These are phyloP conservation scores for Heliconius sara DNA, from an alignment of 2,888 invertebrate species.

Conservation along the genomic window DNA sequence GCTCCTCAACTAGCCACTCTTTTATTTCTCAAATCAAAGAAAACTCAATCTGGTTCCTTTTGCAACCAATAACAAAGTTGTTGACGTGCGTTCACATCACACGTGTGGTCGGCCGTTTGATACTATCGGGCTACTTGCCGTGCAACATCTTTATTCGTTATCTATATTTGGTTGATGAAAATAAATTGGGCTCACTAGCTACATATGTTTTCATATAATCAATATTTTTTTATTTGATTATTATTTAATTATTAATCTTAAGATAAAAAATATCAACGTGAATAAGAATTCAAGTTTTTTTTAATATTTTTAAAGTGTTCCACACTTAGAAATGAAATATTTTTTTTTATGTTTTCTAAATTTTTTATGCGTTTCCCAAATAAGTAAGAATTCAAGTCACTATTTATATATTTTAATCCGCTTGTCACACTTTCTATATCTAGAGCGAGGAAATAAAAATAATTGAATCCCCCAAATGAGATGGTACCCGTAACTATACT, in stretches of 20 bases:
- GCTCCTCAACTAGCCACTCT: conserved; percentile 58
- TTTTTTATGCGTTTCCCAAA: no score
- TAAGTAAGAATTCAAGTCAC: no score
- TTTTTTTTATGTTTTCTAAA: no score
- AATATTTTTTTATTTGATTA: background rate
- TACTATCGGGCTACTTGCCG: conserved; percentile 26
- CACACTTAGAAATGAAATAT: no score
- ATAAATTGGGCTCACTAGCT: background rate
- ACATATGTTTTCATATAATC: background rate
- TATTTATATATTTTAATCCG: no score
- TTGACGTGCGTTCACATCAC: conserved; percentile 48
- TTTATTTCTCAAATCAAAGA: conserved; percentile 51
- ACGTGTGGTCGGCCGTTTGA: conserved; percentile 39
- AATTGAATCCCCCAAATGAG: no score
- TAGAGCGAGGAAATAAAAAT: no score
- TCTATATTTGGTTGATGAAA: conserved; percentile 16
- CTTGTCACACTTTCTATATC: no score
- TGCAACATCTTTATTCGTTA: conserved; percentile 23
- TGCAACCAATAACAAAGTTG: conserved; percentile 47
- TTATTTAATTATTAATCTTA: background rate
- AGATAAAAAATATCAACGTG: background rate
- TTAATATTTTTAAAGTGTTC: no score
- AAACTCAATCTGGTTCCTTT: conserved; percentile 42
- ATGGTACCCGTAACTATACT: no score
- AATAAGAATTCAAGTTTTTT: background rate